phyloP scores from a whole-genome alignment of 2,113 vertebrate species.

The Neofelis nebulosa region DNA sequence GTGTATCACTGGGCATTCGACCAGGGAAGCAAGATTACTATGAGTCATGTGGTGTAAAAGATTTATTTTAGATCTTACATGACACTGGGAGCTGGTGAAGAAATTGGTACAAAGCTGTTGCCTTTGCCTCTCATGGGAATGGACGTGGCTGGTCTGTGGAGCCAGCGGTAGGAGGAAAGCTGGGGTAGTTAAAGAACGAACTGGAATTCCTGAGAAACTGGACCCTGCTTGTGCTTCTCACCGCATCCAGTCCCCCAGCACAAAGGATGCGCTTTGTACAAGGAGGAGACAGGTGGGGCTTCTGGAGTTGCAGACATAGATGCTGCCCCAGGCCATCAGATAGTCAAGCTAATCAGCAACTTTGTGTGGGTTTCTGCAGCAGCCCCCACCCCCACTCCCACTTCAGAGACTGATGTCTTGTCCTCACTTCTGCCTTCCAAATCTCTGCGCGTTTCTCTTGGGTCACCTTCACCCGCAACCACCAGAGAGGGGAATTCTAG shows the following conservation, averaged over 20 bases:
- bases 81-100: not conserved
- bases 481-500: not conserved
- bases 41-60: not conserved
- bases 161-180: not conserved
- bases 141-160: not conserved
- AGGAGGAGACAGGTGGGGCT: not conserved
- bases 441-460: accelerated
- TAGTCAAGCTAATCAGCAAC: no score
- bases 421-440: not conserved
- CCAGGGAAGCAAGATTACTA: not conserved
- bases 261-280: not conserved
- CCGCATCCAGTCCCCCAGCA: not conserved
- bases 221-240: not conserved
- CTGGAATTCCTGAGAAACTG: not conserved
- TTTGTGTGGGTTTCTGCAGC: not conserved
- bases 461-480: not conserved
- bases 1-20: not conserved
- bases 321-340: not conserved
- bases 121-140: not conserved
- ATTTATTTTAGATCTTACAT: not conserved
- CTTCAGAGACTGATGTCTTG: not conserved
- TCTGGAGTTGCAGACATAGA: no score
- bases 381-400: not conserved
- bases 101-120: not conserved
- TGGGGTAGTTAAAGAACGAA: not conserved